Evolutionary conservation across 2,113 vertebrate genomes (phyloP).

Genomic region (Tonatia bakeri): DNA sequence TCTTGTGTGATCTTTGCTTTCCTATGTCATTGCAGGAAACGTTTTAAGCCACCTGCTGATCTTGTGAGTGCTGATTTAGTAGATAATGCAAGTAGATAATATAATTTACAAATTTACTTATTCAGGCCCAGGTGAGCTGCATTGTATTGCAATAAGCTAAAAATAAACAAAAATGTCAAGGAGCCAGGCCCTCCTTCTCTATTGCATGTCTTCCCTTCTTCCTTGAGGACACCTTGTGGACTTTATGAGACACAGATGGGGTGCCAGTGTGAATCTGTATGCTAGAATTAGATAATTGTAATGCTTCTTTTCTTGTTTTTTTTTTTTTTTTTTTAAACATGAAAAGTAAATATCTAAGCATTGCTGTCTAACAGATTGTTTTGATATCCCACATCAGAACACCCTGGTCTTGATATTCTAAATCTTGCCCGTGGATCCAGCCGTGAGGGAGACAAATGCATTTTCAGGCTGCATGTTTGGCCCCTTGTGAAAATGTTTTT

Average conservation of each 20-base stretch:
- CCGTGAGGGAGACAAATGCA: background rate
- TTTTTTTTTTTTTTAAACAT: background rate
- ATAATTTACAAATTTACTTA: background rate
- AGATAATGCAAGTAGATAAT: background rate
- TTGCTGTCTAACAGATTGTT: background rate
- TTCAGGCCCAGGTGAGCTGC: background rate
- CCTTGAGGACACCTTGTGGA: background rate
- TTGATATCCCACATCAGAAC: background rate
- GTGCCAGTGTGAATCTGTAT: background rate
- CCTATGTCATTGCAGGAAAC: background rate
- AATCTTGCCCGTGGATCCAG: background rate
- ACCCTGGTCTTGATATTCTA: background rate
- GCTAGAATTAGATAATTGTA: background rate
- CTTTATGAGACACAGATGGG: background rate
- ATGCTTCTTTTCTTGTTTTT: background rate
- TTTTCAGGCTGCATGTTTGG: background rate
- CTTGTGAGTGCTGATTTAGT: background rate
- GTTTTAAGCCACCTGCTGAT: constrained; percentile 38
- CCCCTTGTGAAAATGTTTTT: background rate
- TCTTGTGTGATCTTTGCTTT: constrained; percentile 23
- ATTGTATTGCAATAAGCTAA: background rate
- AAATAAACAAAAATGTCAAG: background rate
- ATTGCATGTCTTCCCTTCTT: background rate
- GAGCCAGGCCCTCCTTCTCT: background rate
- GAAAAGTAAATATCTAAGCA: background rate